Evolutionary conservation across 2,797 vertebrate genomes (phyloP), one percentile per base, ranked within the genome.

Genomic region (Myripristis jacobus): DNA sequence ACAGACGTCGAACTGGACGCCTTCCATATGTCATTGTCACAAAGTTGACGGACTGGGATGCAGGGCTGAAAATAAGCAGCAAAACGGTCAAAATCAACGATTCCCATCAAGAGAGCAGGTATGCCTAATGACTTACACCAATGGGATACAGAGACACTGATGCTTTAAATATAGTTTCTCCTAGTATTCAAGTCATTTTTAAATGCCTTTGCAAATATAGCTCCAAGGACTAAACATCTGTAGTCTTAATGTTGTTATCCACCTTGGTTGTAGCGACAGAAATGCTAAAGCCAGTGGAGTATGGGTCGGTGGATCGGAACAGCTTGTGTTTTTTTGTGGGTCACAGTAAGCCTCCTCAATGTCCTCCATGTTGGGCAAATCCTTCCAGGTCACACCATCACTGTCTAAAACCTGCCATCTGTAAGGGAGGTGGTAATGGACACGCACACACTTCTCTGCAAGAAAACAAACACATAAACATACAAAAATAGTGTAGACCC

Each of bases 371-470:
- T 80, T 71, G 3, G 67, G 0, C 62, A 97, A 67, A 65, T 97
- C 94, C 1, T 51, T 87, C 97, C 97, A 99, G 3, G 44, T 84
- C 29, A 50, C 4, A 2, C 68, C 85, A 19, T 89, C 44, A 1
- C 38, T 15, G 15, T 90, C 78, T 1, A 87, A 43, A 22, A 93
- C 11, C 86, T 99, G 94, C 98, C 98, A 99, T 78, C 88, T 93
- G 89, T 98, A 99, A 0, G 98, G 97, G 34, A 98, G 89, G 59
- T 88, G 82, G 88, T 92, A 96, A 66, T 99, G 98, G 83, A 95
- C 70, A 52, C 83, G 91, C 4, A 1, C 82, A 81, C 98, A 99
- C 53, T 62, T 92, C 0, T 92, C 97, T 98, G 86, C 0, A 64
- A 70, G 43, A 53, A 69, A n/a, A 43, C 2, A 36, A 2, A 59